These are phyloP conservation scores for Notarius quadriscutis DNA, from an alignment of 2,113 vertebrate species.

Conservation along the genomic window DNA sequence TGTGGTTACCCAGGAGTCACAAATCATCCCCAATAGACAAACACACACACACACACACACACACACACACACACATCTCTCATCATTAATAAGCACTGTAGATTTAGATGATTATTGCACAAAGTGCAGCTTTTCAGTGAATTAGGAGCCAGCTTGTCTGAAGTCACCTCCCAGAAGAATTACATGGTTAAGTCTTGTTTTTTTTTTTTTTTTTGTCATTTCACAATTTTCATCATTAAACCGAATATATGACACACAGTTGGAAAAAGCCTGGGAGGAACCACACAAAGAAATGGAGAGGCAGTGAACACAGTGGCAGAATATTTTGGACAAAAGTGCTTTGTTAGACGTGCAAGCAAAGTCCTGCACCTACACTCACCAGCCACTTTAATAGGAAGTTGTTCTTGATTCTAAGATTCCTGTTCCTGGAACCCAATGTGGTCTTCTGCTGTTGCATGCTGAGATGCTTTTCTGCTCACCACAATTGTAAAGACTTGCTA, in stretches of 20 bases:
- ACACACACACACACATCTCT: not conserved
- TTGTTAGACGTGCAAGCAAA: no score
- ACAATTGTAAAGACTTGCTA: no score
- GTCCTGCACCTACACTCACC: no score
- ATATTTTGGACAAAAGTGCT: no score
- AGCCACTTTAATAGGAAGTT: no score
- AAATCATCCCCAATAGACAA: slow-evolving; percentile 9
- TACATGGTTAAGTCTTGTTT: not conserved
- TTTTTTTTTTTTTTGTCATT: not conserved
- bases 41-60: not conserved
- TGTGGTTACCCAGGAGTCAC: slow-evolving; percentile 13
- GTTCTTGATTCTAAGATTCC: no score
- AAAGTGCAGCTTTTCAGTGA: not conserved
- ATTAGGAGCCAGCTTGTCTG: slow-evolving; percentile 26
- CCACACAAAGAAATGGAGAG: no score
- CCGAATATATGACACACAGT: not conserved
- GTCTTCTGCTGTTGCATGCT: no score
- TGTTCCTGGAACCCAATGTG: no score
- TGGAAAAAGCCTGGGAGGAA: not conserved
- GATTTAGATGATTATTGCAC: slow-evolving; percentile 17
- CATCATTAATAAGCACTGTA: slow-evolving; percentile 11
- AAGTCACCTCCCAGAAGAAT: slow-evolving; percentile 17
- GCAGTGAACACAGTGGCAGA: no score
- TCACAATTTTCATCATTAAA: not conserved
- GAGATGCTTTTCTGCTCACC: no score